Evolutionary conservation across 1,140 invertebrate genomes (phyloP).

Genomic region (Zophobas morio): DNA sequence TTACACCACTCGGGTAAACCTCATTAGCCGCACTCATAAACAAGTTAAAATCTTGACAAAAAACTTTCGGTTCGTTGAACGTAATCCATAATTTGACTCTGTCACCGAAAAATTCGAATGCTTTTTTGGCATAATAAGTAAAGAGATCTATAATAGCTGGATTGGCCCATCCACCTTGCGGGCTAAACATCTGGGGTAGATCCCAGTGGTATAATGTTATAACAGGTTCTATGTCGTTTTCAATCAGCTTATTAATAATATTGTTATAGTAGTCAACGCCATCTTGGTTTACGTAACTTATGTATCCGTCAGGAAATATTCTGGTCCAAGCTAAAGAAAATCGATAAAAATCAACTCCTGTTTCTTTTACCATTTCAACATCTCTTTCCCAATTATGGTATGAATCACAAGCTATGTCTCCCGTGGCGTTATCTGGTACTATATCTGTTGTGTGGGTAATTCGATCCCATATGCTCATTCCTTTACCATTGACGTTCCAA

Average conservation of each 20-base stretch:
- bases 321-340: conserved; percentile 76
- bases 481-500: conserved; percentile 68
- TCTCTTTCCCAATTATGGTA: conserved; percentile 74
- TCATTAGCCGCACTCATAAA: conserved; percentile 49
- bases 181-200: conserved; percentile 62
- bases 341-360: conserved; percentile 69
- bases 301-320: conserved; percentile 21
- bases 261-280: conserved; percentile 77
- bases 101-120: conserved; percentile 57
- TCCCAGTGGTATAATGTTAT: conserved; percentile 70
- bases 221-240: conserved; percentile 74
- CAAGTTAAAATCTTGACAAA: conserved; percentile 56
- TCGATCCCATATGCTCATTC: conserved; percentile 73
- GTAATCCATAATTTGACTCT: conserved; percentile 70
- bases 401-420: conserved; percentile 72
- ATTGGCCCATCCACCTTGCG: conserved; percentile 64
- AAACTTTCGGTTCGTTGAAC: conserved; percentile 69
- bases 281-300: conserved; percentile 61
- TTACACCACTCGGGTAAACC: conserved; percentile 21
- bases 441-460: conserved; percentile 70
- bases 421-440: conserved; percentile 70
- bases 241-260: conserved; percentile 73
- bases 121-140: conserved; percentile 62
- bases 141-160: conserved; percentile 62
- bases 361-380: conserved; percentile 67